Base-by-base conservation (phyloP, 2,888 invertebrate species). In the Himalopsyche kuldschensis region DNA sequence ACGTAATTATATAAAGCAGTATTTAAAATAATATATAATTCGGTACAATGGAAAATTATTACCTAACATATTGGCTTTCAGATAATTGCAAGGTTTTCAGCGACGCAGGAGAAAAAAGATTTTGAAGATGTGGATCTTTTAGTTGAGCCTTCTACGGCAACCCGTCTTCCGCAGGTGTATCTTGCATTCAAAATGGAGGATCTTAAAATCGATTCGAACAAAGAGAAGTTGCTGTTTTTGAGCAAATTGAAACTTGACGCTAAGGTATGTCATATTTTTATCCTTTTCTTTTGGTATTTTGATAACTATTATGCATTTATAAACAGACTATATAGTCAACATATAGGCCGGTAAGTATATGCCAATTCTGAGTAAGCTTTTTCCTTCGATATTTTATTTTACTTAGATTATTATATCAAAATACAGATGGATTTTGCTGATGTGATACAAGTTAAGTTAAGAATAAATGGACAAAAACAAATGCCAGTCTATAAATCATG, bases 111-210 rank as follows among this genome's bases (percentile, higher is more conserved):
- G 15, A 75, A 41, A 32, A 82, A 24, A 47, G 69, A 41, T 76
- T 76, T 63, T n/a, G 78, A 46, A 31, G 83, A 63, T 3, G n/a
- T 77, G 8, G 81, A 75, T 47, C 17, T 69, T 1, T 35, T 55
- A 15, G 20, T 32, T 24, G 81, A 81, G 10, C 30, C n/a, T 17
- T 89, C 89, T 84, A 88, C 88, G 79, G 88, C 88, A 2, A 89
- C 55, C 11, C 82, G 90, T 41, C 89, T 93, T 76, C 93, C 94
- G 6, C 93, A 93, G 84, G 90, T 95, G 85, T 92, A 93, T 86
- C 93, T 95, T 79, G 94, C 94, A 80, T 91, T 95, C 87, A 93
- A 93, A 87, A 90, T 94, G 87, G 93, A 94, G 82, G 94, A 94
- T 88, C 91, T 95, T 83, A 92, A 93, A 87, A 90, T 95, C 86